Base-by-base conservation (phyloP, 2,113 vertebrate genomes). In the Pteronura brasiliensis region DNA sequence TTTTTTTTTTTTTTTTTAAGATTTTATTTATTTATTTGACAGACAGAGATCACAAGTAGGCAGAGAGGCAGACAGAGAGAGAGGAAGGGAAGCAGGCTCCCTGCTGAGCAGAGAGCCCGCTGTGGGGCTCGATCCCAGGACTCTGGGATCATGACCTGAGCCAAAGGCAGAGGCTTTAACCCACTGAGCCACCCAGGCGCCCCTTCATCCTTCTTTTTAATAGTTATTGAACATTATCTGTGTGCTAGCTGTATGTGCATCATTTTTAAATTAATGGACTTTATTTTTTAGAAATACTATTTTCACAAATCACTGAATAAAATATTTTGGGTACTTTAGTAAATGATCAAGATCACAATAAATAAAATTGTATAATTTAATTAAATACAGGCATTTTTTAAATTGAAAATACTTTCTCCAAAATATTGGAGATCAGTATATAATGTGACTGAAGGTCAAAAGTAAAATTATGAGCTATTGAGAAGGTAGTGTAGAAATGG, bases 201-300 rank as follows among this genome's bases (percentile, higher is more conserved):
- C n/a, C n/a, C n/a, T n/a, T n/a, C n/a, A n/a, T n/a, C n/a, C n/a
- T 89, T 29, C 4, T 89, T 29, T 97, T 90, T 77, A 96, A 57
- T 83, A 83, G 47, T 92, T 95, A 72, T 49, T 57, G 29, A 92
- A 39, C 25, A 59, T 90, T 17, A 34, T 85, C 7, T 42, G 8
- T 77, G 21, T 79, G 42, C 23, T 71, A 57, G 42, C 89, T 92
- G 10, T 74, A 9, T 49, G 2, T 79, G 39, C 15, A 52, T 57
- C 72, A 7, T 87, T 42, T 80, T 36, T 72, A 87, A 88, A 93
- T 63, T 87, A 87, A 27, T 82, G 77, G 23, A 86, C 25, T 72
- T 74, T 88, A 82, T 18, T 80, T 61, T 82, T 93, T 90, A 74
- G 61, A 88, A 88, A 44, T 92, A 59, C 20, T 21, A 67, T 95